Conservation (phyloP, 2,113 vertebrate species). For the Calidris pygmaea region DNA sequence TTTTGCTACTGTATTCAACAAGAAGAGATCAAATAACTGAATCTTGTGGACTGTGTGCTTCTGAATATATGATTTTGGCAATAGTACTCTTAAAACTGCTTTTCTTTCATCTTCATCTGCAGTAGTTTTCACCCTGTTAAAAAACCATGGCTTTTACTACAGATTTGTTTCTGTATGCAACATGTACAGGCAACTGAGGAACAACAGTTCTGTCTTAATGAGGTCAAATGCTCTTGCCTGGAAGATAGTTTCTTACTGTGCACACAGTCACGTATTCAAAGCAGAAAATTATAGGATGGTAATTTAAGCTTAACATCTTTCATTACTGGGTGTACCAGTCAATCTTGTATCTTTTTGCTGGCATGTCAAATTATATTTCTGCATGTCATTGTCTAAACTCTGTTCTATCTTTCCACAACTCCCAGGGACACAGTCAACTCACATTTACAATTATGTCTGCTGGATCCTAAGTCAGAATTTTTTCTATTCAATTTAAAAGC, state of each 20-base stretch:
- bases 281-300: slow-evolving; percentile 23
- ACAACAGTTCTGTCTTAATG: slow-evolving; percentile 28
- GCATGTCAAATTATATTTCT: slow-evolving; percentile 27
- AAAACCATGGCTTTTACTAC: neutral
- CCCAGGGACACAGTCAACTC: neutral
- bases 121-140: neutral
- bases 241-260: slow-evolving; percentile 18
- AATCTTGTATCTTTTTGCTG: slow-evolving; percentile 16
- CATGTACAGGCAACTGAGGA: slow-evolving; percentile 20
- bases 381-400: slow-evolving; percentile 3
- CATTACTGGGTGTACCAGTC: slow-evolving; percentile 42
- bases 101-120: neutral
- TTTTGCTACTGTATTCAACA: neutral
- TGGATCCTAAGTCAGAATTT: neutral
- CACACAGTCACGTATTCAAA: slow-evolving; percentile 35
- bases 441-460: neutral
- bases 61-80: neutral
- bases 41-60: neutral
- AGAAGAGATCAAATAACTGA: neutral
- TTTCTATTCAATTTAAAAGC: neutral
- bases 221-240: slow-evolving; percentile 26
- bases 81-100: neutral
- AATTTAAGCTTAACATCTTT: slow-evolving; percentile 40
- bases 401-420: slow-evolving; percentile 1
- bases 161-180: neutral